Evolutionary conservation across 2,113 vertebrate genomes (phyloP).

Genomic region (Xenopus laevis): DNA sequence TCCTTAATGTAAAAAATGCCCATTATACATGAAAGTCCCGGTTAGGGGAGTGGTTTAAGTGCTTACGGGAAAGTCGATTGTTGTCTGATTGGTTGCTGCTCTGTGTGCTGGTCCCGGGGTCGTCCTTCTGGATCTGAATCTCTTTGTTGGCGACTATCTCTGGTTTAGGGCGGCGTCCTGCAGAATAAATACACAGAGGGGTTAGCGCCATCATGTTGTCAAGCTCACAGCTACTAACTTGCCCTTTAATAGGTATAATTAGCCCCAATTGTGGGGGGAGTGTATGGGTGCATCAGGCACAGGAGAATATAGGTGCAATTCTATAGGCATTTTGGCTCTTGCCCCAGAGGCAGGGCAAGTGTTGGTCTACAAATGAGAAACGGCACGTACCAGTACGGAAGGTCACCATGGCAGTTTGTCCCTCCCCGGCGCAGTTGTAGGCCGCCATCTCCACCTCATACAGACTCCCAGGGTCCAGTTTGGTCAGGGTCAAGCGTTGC

Average conservation of each 20-base stretch:
- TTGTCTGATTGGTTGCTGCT: conserved; percentile 68
- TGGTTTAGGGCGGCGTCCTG: conserved; percentile 71
- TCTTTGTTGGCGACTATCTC: conserved; percentile 73
- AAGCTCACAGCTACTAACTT: too few relatives aligned
- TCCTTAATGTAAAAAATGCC: too few relatives aligned
- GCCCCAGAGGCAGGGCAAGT: too few relatives aligned
- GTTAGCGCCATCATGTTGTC: background rate
- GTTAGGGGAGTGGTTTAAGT: background rate
- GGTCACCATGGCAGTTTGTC: conserved; percentile 96
- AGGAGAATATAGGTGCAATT: too few relatives aligned
- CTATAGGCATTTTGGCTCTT: too few relatives aligned
- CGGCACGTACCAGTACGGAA: conserved; percentile 83
- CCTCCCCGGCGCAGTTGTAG: conserved; percentile 82
- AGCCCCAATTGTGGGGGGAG: too few relatives aligned
- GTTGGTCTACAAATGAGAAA: too few relatives aligned
- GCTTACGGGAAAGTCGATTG: conserved; percentile 72
- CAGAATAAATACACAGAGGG: background rate
- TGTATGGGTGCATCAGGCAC: too few relatives aligned
- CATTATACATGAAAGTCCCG: too few relatives aligned
- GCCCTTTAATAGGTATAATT: too few relatives aligned
- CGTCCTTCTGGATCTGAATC: conserved; percentile 70
- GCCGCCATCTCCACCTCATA: conserved; percentile 96
- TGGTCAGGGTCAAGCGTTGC: conserved; percentile 78
- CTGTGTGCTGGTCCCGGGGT: conserved; percentile 65
- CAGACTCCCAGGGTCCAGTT: conserved; percentile 85